Evolutionary conservation across 2,888 invertebrate species (phyloP).

Genomic region (Helicoverpa assulta): DNA sequence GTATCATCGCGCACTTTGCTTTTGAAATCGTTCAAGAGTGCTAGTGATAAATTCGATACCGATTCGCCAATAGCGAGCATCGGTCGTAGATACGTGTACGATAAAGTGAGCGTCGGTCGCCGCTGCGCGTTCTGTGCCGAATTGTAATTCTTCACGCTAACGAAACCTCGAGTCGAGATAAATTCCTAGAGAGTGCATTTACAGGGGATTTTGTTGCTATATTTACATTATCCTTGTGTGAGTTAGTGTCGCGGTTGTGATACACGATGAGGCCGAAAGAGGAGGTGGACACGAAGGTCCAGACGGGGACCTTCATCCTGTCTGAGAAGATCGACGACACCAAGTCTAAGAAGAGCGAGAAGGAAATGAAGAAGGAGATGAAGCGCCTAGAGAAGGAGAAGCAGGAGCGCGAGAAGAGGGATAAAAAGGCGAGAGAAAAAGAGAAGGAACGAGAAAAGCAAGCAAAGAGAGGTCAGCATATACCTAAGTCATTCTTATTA

Average conservation of each 20-base stretch:
- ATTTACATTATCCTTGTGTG: slow-evolving; percentile 76
- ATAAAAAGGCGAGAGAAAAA: slow-evolving; percentile 88
- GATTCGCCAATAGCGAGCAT: slow-evolving; percentile 80
- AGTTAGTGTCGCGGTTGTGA: slow-evolving; percentile 65
- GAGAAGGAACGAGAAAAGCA: slow-evolving; percentile 87
- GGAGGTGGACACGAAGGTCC: slow-evolving; percentile 81
- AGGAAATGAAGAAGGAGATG: slow-evolving; percentile 89
- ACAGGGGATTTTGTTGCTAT: slow-evolving; percentile 75
- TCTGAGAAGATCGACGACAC: slow-evolving; percentile 90
- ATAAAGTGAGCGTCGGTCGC: slow-evolving; percentile 72
- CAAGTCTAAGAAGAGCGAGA: slow-evolving; percentile 85
- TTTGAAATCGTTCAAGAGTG: slow-evolving; percentile 79
- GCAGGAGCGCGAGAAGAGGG: slow-evolving; percentile 86
- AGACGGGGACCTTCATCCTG: slow-evolving; percentile 89
- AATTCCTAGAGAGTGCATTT: slow-evolving; percentile 76
- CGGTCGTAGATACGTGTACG: slow-evolving; percentile 72
- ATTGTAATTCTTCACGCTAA: slow-evolving; percentile 76
- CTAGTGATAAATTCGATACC: slow-evolving; percentile 83
- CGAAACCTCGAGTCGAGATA: slow-evolving; percentile 74
- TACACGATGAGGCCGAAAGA: slow-evolving; percentile 86
- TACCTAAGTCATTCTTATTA: slow-evolving; percentile 31
- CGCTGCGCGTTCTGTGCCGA: slow-evolving; percentile 74
- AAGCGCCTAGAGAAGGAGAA: slow-evolving; percentile 88
- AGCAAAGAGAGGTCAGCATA: slow-evolving; percentile 82
- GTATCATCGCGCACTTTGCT: slow-evolving; percentile 74